Percentiles rank a stretch among this genome's conserved stretches.
Evolutionary conservation across 2,113 vertebrate genomes (phyloP).

Genomic region (Caranx ignobilis): DNA sequence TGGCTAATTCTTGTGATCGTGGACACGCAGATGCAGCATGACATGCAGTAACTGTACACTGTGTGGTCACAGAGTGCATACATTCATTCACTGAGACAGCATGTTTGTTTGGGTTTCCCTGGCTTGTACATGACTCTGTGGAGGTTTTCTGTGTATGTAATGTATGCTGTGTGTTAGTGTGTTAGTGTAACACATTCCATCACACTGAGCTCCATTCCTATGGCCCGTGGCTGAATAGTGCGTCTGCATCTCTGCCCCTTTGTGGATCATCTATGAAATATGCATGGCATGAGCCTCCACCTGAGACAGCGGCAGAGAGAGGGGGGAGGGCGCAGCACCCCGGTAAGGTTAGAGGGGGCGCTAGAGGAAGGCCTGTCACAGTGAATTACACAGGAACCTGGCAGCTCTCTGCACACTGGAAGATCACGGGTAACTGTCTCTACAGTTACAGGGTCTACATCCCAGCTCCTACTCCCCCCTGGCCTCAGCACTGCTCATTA

Average conservation of each 20-base stretch:
- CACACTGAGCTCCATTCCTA: conserved; percentile 9
- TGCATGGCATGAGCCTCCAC: conserved; percentile 70
- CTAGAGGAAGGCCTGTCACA: conserved; percentile 55
- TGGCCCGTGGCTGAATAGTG: conserved; percentile 53
- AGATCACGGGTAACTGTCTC: conserved; percentile 55
- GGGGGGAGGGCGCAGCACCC: not conserved
- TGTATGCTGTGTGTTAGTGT: conserved; percentile 7
- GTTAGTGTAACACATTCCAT: conserved; percentile 41
- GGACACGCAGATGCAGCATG: conserved; percentile 2
- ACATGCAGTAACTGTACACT: conserved; percentile 18
- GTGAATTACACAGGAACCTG: conserved; percentile 48
- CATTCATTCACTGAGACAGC: conserved; percentile 5
- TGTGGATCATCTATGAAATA: conserved; percentile 73
- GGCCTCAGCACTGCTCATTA: conserved; percentile 57
- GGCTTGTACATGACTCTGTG: conserved; percentile 10
- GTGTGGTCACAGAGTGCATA: conserved; percentile 19
- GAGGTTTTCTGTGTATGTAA: conserved; percentile 27
- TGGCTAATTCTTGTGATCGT: conserved; percentile 55
- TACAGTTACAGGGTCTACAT: conserved; percentile 48
- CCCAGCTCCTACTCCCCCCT: conserved; percentile 16
- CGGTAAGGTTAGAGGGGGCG: conserved; percentile 53
- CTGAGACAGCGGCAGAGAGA: conserved; percentile 22
- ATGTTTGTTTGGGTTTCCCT: conserved; percentile 58
- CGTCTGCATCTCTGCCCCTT: conserved; percentile 37
- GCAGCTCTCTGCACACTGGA: conserved; percentile 6